phyloP scores from a whole-genome alignment of 2,888 invertebrate species.

The Strigamia crassipes region DNA sequence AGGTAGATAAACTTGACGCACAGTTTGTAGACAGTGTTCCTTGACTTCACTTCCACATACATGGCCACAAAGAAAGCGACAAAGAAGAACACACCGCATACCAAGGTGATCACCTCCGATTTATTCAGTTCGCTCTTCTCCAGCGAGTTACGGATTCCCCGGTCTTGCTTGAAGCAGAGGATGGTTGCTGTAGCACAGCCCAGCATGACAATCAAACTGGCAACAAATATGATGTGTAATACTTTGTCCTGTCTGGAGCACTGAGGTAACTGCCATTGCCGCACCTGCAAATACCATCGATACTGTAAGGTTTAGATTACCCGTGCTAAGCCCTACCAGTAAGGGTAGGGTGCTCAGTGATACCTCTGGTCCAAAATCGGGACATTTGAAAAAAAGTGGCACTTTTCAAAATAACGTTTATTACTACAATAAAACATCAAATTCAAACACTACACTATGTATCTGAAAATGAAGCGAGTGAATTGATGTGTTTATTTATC shows the following conservation, averaged over 20 bases:
- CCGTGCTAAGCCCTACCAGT: too few relatives aligned
- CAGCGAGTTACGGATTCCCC: constrained; percentile 53
- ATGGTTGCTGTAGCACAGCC: constrained; percentile 63
- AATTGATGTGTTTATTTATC: too few relatives aligned
- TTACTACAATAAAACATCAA: too few relatives aligned
- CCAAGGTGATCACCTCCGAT: constrained; percentile 63
- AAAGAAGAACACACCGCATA: constrained; percentile 64
- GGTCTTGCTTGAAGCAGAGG: constrained; percentile 62
- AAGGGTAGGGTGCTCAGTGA: too few relatives aligned
- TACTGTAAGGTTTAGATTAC: too few relatives aligned
- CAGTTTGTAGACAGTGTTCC: constrained; percentile 61
- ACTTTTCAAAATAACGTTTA: too few relatives aligned
- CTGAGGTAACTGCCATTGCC: constrained; percentile 61
- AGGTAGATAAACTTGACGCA: constrained; percentile 58
- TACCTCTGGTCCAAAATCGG: too few relatives aligned
- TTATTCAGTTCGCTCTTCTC: constrained; percentile 59
- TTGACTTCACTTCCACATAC: constrained; percentile 64
- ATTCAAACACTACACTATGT: too few relatives aligned
- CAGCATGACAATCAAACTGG: constrained; percentile 62
- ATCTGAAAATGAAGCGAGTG: too few relatives aligned
- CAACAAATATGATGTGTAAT: constrained; percentile 61
- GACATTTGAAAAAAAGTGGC: too few relatives aligned
- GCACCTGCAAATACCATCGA: constrained; percentile 56
- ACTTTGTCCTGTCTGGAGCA: constrained; percentile 62
- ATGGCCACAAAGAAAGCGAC: constrained; percentile 65